Conservation (phyloP, 2,113 vertebrate species). For the Lathamus discolor region DNA sequence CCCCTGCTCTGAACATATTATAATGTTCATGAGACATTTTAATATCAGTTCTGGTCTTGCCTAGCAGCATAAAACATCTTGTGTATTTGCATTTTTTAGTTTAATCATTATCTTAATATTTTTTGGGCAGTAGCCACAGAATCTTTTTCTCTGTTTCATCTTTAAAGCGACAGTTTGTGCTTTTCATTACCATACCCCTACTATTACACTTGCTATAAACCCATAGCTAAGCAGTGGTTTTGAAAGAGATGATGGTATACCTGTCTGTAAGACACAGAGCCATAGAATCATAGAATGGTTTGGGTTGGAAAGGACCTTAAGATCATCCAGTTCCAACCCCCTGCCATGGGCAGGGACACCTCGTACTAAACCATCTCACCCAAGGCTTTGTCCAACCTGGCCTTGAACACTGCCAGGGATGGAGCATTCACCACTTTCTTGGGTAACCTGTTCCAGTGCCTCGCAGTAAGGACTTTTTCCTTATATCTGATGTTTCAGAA, state of each 20-base stretch:
- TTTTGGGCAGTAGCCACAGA: slow-evolving; percentile 71
- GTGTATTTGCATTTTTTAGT: slow-evolving; percentile 76
- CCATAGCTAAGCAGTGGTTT: background rate
- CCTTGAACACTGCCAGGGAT: background rate
- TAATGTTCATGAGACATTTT: slow-evolving; percentile 70
- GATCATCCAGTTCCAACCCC: background rate
- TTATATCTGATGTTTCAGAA: background rate
- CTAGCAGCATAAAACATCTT: slow-evolving; percentile 75
- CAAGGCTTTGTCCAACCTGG: background rate
- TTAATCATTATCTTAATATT: slow-evolving; percentile 77
- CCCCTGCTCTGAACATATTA: slow-evolving; percentile 51
- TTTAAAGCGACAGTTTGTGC: slow-evolving; percentile 4
- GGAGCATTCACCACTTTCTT: background rate
- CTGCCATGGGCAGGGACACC: background rate
- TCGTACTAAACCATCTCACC: background rate
- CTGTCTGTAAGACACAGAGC: background rate
- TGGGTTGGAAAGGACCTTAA: background rate
- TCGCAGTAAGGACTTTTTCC: background rate
- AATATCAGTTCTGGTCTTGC: slow-evolving; percentile 62
- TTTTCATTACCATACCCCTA: background rate
- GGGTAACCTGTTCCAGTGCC: background rate
- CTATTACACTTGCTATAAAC: background rate
- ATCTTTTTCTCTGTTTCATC: slow-evolving; percentile 48
- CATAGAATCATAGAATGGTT: background rate
- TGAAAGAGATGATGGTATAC: background rate